phyloP scores from a whole-genome alignment of 2,797 vertebrate species.

The Bradypodion ventrale region DNA sequence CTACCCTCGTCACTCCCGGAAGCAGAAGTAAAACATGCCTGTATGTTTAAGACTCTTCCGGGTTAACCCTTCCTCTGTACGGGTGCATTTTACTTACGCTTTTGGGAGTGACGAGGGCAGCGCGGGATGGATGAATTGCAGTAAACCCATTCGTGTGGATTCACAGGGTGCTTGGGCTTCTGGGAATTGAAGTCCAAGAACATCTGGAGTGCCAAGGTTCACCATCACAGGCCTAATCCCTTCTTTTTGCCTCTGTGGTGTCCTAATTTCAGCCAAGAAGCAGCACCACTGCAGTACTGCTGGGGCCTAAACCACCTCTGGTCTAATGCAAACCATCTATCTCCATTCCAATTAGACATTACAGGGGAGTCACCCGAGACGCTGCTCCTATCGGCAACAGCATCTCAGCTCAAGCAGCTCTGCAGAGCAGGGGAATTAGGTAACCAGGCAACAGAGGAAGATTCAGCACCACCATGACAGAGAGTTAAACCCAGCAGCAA shows the following conservation, averaged over 20 bases:
- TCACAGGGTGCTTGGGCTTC: too few relatives aligned
- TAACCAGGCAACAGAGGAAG: constrained; percentile 46
- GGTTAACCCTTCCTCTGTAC: too few relatives aligned
- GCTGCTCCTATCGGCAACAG: constrained; percentile 35
- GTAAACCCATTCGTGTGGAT: too few relatives aligned
- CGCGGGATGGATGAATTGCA: too few relatives aligned
- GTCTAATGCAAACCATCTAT: constrained; percentile 29
- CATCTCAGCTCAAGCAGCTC: constrained; percentile 31
- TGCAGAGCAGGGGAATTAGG: constrained; percentile 43
- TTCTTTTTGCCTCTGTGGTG: not conserved
- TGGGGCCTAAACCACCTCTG: not conserved
- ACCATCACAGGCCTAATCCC: too few relatives aligned
- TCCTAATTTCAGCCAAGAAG: not conserved
- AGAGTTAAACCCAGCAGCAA: constrained; percentile 26
- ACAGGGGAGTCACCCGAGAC: constrained; percentile 24
- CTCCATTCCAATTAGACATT: constrained; percentile 37
- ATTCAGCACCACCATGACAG: constrained; percentile 14
- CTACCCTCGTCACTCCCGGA: too few relatives aligned
- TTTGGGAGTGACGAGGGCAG: too few relatives aligned
- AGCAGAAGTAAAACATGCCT: too few relatives aligned
- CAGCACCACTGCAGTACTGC: constrained; percentile 1
- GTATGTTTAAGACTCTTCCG: too few relatives aligned
- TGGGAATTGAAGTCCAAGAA: too few relatives aligned
- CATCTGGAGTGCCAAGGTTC: too few relatives aligned
- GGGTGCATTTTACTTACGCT: too few relatives aligned